Evolutionary conservation across 2,888 invertebrate species (phyloP).

Genomic region (Lypha dubia): DNA sequence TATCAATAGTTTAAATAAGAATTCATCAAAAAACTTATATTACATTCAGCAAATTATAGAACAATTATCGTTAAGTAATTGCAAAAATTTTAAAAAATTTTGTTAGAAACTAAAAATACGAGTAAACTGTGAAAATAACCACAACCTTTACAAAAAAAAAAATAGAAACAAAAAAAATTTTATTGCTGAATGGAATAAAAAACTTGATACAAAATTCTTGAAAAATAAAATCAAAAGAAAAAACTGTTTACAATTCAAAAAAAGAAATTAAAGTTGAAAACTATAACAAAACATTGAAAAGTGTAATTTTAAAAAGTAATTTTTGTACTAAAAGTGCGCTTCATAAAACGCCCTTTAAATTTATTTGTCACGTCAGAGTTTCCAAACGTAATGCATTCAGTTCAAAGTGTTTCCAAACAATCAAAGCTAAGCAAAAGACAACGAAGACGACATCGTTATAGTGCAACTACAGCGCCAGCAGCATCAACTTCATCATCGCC

Average conservation of each 20-base stretch:
- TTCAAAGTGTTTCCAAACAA: slow-evolving; percentile 76
- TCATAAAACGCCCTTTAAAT: slow-evolving; percentile 60
- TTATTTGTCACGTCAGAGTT: slow-evolving; percentile 62
- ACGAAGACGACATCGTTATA: slow-evolving; percentile 66
- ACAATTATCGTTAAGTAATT: slow-evolving; percentile 58
- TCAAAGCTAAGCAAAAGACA: slow-evolving; percentile 76
- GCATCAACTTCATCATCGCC: slow-evolving; percentile 31
- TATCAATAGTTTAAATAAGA: slow-evolving; percentile 59
- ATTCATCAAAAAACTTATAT: slow-evolving; percentile 56
- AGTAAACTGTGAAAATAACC: slow-evolving; percentile 6
- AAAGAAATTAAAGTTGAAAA: background rate
- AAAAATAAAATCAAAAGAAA: background rate
- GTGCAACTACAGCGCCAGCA: slow-evolving; percentile 58
- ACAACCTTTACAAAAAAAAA: background rate
- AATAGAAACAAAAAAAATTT: slow-evolving; percentile 1
- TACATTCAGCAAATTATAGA: slow-evolving; percentile 64
- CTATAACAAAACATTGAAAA: background rate
- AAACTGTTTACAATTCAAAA: background rate
- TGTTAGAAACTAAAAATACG: slow-evolving; percentile 35
- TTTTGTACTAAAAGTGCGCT: slow-evolving; percentile 47
- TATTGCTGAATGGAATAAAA: background rate
- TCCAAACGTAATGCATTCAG: slow-evolving; percentile 79
- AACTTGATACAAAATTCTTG: background rate
- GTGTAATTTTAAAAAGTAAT: slow-evolving; percentile 8
- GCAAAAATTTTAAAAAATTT: slow-evolving; percentile 56